These are phyloP conservation scores for Eira barbara DNA, from an alignment of 2,113 vertebrate species.

Conservation along the genomic window DNA sequence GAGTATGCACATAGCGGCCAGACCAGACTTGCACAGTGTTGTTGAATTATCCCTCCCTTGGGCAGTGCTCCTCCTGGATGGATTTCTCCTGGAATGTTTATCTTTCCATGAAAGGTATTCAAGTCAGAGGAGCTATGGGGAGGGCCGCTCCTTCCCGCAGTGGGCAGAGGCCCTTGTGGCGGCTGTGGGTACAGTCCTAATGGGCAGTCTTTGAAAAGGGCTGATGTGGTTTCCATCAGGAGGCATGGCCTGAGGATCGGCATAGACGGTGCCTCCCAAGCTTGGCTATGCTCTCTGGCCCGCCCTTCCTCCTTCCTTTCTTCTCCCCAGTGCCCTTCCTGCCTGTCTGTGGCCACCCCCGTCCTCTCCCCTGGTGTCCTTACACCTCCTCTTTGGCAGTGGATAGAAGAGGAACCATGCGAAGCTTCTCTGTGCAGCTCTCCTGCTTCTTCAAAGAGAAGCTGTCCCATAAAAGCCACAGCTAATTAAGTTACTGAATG, in stretches of 20 bases:
- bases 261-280: not conserved
- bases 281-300: fast-evolving
- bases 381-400: not conserved
- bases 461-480: not conserved
- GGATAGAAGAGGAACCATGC: not conserved
- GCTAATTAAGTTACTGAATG: not conserved
- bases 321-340: not conserved
- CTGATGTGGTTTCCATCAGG: fast-evolving
- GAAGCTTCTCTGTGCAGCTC: not conserved
- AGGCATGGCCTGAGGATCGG: not conserved
- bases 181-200: fast-evolving
- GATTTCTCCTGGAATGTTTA: not conserved
- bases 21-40: not conserved
- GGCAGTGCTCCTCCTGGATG: not conserved
- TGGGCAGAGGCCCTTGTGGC: not conserved
- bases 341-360: not conserved
- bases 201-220: fast-evolving
- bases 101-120: fast-evolving
- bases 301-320: not conserved
- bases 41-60: not conserved
- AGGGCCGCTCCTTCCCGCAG: not conserved
- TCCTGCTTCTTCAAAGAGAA: slow-evolving; percentile 37
- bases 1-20: no score
- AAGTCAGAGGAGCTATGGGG: no score
- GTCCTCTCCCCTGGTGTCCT: not conserved